Base-by-base conservation (phyloP, 1,140 invertebrate genomes). In the Charaxes varanes region DNA sequence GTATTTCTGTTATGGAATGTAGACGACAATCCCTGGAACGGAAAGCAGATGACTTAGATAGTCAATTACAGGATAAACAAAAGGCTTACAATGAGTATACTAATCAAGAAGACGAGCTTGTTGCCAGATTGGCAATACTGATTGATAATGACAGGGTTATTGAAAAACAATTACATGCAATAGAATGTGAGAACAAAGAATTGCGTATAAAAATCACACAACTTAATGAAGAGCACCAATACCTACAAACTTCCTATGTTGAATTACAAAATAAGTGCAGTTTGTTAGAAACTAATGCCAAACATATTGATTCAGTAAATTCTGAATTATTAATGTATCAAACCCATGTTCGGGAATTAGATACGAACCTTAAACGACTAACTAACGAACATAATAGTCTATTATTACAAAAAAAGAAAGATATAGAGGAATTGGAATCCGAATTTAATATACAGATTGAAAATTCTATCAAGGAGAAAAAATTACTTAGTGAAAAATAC, bases 391-490 rank as follows among this genome's bases (percentile, higher is more conserved):
- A 87, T 62, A 85, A 87, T 50, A 65, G 70, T 17, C 73, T 87
- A 28, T 45, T 88, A 47, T 65, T 72, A 3, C 72, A 83, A 34
- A 87, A 86, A 51, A 76, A 80, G 21, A 78, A 62, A 7, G 88
- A 90, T 37, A 80, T 88, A 23, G 88, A 90, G 47, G 87, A 87
- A 49, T 62, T 88, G 24, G 88, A 90, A 58, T 63, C 69, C 15
- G 88, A 90, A 53, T 83, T 89, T 37, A 88, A 87, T 46, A 74
- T 68, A n/a, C 89, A 90, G 64, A 82, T 90, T 36, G 82, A 88
- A 55, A 84, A 86, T 19, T 55, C 87, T 18, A 71, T 86, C 14
- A 81, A 82, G 50, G 86, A 89, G 62, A 82, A 68, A 76, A 90
- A 74, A 72, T 49, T 50, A 40, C 80, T 76, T 50, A 88, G 58